Evolutionary conservation across 2,797 vertebrate species (phyloP), one percentile per base, ranked within the genome.

Genomic region (Oreochromis grahami): DNA sequence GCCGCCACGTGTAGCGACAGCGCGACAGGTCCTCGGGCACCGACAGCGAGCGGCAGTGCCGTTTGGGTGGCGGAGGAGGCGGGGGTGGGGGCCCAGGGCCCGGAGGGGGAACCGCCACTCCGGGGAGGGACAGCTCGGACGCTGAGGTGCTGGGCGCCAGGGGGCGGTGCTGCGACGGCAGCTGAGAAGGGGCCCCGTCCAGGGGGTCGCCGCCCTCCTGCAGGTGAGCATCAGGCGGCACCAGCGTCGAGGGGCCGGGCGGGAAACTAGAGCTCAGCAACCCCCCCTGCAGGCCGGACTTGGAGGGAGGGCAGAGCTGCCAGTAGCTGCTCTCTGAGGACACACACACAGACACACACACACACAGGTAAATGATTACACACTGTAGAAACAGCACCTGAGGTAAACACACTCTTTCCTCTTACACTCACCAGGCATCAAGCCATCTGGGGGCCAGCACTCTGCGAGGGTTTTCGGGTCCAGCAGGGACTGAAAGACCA

Each of bases 11-110:
- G 77, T 97, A 97, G 91, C 97, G 97, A 96, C 97, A 98, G 88
- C 96, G 97, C 21, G 97, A 98, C 92, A 98, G 95, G 94, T 98
- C 97, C 96, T 98, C 97, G 6, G 98, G 97, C 88, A 98, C 97
- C 53, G 97, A 98, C 90, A 98, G 96, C 4, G 97, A 98, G 84
- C 97, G 97, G 91, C 97, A 98, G 96, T 98, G 97, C 87, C 97
- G 97, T 93, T 98, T 98, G 4, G 97, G 97, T 29, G 97, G 97
- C 2, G 95, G 96, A 43, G 97, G 96, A 14, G 94, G 94, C 85
- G 96, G 94, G 3, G 96, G 96, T 6, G 97, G 95, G 77, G 94
- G 88, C 32, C 94, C 87, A 68, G 95, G 92, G 41, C 89, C 89
- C 0, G 89, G 90, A 7, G 91, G 89, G 76, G 95, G 86, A 15